Conservation (phyloP, 2,888 invertebrate genomes). For the Papilio elwesi region DNA sequence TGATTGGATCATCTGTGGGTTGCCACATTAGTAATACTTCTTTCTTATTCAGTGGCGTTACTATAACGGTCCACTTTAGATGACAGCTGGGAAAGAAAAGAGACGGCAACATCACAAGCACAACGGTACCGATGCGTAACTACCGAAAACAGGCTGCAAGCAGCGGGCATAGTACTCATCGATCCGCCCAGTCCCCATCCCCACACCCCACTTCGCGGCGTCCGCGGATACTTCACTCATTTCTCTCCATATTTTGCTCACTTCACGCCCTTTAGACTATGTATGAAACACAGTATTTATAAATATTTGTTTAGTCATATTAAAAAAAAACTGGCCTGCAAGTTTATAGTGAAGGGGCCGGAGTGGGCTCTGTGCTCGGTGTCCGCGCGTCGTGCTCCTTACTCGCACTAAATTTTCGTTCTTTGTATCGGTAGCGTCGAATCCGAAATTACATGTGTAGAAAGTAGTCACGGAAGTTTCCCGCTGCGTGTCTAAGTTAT, state of each 20-base stretch:
- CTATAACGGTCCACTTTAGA: not conserved
- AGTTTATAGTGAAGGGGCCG: slow-evolving; percentile 39
- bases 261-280: slow-evolving; percentile 68
- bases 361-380: slow-evolving; percentile 54
- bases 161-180: slow-evolving; percentile 60
- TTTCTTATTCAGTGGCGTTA: not conserved
- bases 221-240: slow-evolving; percentile 75
- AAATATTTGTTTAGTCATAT: slow-evolving; percentile 74
- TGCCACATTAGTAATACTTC: not conserved
- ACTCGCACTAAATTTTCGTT: slow-evolving; percentile 12
- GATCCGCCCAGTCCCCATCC: slow-evolving; percentile 60
- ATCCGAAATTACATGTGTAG: slow-evolving; percentile 7
- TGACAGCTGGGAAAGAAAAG: slow-evolving; percentile 22
- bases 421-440: not conserved
- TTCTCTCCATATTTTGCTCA: slow-evolving; percentile 62
- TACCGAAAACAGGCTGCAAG: slow-evolving; percentile 48
- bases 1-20: too few species aligned
- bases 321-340: slow-evolving; percentile 54
- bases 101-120: slow-evolving; percentile 41
- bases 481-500: slow-evolving; percentile 52
- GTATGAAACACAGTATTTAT: slow-evolving; percentile 80
- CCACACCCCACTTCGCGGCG: slow-evolving; percentile 32
- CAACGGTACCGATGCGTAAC: slow-evolving; percentile 47
- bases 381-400: slow-evolving; percentile 6
- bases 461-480: slow-evolving; percentile 39